Evolutionary conservation across 2,113 vertebrate species (phyloP), one percentile per base, ranked within the genome.

Genomic region (Argyrosomus japonicus): DNA sequence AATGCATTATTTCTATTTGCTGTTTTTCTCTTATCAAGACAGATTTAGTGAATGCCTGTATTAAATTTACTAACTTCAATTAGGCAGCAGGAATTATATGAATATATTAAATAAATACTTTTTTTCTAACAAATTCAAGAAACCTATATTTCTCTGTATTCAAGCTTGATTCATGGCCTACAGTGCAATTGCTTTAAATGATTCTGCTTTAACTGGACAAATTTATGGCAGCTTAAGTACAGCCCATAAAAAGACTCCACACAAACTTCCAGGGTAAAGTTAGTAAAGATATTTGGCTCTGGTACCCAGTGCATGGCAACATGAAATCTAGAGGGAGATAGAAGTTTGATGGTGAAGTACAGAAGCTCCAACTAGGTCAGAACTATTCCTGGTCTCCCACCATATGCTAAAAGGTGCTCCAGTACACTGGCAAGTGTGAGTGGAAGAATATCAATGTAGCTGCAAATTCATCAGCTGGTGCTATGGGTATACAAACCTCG

Each of bases 321-420:
- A 62, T 47, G 61, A 79, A 86, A 83, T 86, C 85, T 74, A 77
- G 73, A 89, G 79, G 79, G 74, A 88, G 85, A 84, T 36, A 82
- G 74, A 88, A 90, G 87, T 89, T 85, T 86, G 84, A 79, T 89
- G 82, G 82, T 71, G 78, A 92, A 91, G 79, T 88, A 82, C 80
- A 87, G 75, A 86, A 88, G 79, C 86, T 93, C 84, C 91, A 95
- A 94, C 85, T 95, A 93, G 95, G 94, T 95, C 95, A 95, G 87
- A 90, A 92, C 88, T 94, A 93, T 94, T 95, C 84, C 87, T 95
- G 91, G 86, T 92, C 79, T 91, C 83, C 74, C 57, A 90, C 88
- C 90, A 93, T 92, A 92, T 94, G 93, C 86, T 92, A 87, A 89
- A 91, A 93, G 89, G 75, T 89, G 85, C 67, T 86, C 64, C 69